Evolutionary conservation across 2,797 vertebrate genomes (phyloP).

Genomic region (Spea hammondii): DNA sequence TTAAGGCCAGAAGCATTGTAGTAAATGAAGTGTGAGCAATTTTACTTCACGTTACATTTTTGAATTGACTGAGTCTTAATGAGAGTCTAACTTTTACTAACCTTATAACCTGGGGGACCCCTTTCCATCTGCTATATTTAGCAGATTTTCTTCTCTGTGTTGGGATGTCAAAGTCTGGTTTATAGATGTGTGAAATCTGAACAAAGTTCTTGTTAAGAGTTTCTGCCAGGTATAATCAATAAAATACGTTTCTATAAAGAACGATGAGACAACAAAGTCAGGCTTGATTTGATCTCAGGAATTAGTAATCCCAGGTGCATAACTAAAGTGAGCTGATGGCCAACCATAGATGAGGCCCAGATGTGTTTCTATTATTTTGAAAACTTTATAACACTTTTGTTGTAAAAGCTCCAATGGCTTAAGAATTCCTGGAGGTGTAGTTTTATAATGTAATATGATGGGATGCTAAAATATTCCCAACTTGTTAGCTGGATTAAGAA

Average conservation of each 20-base stretch:
- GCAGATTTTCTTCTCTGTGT: not conserved
- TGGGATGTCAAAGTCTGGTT: constrained; percentile 37
- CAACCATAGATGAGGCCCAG: constrained; percentile 19
- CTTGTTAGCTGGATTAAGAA: constrained; percentile 45
- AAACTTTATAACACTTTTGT: constrained; percentile 39
- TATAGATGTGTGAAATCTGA: constrained; percentile 45
- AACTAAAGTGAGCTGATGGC: constrained; percentile 34
- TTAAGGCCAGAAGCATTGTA: not conserved
- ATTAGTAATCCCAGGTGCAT: constrained; percentile 48
- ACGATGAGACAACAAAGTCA: constrained; percentile 49
- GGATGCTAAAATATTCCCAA: constrained; percentile 44
- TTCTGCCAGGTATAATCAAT: constrained; percentile 48
- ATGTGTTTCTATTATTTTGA: constrained; percentile 45
- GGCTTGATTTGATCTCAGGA: constrained; percentile 44
- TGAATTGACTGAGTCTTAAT: constrained; percentile 5
- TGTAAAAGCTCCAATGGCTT: constrained; percentile 22
- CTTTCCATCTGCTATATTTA: constrained; percentile 27
- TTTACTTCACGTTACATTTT: constrained; percentile 17
- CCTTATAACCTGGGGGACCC: constrained; percentile 26
- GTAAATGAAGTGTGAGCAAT: constrained; percentile 21
- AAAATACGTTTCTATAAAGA: constrained; percentile 41
- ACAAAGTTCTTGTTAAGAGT: constrained; percentile 38
- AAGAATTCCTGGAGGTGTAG: constrained; percentile 46
- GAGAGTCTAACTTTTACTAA: constrained; percentile 14
- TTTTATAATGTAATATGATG: constrained; percentile 42